Evolutionary conservation across 2,888 invertebrate genomes (phyloP).

Genomic region (Caenorhabditis doughertyi): DNA sequence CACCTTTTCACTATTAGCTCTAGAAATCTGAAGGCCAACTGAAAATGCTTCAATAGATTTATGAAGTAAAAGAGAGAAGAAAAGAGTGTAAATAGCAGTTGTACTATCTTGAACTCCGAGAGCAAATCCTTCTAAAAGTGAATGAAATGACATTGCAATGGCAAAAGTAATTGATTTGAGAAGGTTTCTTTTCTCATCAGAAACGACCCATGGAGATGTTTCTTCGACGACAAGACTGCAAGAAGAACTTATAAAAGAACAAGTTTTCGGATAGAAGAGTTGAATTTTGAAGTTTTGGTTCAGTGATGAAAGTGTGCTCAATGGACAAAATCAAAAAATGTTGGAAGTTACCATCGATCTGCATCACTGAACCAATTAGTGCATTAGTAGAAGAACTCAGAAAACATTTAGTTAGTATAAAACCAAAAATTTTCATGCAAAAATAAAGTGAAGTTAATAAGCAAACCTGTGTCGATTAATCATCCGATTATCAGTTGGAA

Average conservation of each 20-base stretch:
- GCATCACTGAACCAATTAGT: background rate
- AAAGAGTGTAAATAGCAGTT: conserved; percentile 79
- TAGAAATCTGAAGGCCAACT: conserved; percentile 84
- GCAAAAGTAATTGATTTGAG: conserved; percentile 81
- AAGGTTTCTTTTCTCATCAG: conserved; percentile 65
- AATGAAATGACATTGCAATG: conserved; percentile 82
- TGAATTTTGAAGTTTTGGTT: background rate
- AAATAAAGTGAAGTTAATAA: background rate
- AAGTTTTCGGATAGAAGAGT: conserved; percentile 29
- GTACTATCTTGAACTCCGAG: conserved; percentile 80
- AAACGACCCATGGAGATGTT: conserved; percentile 59
- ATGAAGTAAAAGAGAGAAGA: conserved; percentile 81
- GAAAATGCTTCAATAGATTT: conserved; percentile 86
- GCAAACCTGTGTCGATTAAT: conserved; percentile 44
- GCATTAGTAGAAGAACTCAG: background rate
- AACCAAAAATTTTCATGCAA: conserved; percentile 45
- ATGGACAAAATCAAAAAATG: background rate
- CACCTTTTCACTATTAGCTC: conserved; percentile 72
- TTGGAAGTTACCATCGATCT: too few species aligned
- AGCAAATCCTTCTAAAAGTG: conserved; percentile 81
- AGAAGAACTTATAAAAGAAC: background rate
- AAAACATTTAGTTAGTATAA: conserved; percentile 3
- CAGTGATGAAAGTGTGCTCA: background rate
- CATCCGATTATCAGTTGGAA: conserved; percentile 7
- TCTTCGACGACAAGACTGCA: conserved; percentile 60